A percentile compares a stretch with the other conserved stretches of the same genome.
phyloP scores from a whole-genome alignment of 2,797 vertebrate genomes.

The Tenualosa thibaudeaui region DNA sequence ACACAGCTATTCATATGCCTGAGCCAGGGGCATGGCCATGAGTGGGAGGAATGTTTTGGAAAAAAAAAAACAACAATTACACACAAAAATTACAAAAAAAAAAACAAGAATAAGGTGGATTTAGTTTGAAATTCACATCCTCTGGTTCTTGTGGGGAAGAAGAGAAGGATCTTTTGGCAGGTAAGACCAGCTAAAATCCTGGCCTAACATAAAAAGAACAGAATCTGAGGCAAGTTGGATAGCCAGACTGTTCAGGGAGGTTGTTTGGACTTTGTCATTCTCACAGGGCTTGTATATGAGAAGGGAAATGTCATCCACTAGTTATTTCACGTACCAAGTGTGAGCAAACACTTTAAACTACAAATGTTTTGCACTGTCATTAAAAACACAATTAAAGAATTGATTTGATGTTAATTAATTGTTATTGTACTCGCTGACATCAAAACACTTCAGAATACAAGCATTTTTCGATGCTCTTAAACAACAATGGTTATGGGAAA shows the following conservation, averaged over 20 bases:
- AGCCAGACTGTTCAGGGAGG: background rate
- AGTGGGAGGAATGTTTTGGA: slow-evolving; percentile 1
- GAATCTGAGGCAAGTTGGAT: background rate
- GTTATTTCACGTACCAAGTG: background rate
- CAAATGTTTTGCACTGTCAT: background rate
- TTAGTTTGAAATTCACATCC: background rate
- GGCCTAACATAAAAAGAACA: background rate
- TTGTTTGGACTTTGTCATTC: background rate
- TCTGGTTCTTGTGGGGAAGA: background rate
- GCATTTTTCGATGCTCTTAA: too few species aligned
- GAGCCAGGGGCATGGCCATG: background rate
- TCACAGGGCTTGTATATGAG: background rate
- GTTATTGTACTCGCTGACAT: background rate
- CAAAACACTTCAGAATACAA: background rate
- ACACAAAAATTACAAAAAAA: background rate
- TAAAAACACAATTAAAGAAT: slow-evolving; percentile 6
- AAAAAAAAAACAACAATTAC: background rate
- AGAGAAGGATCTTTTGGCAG: background rate
- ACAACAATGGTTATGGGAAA: too few species aligned
- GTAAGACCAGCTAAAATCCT: background rate
- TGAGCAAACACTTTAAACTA: background rate
- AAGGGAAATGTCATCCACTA: background rate
- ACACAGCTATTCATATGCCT: slow-evolving; percentile 3
- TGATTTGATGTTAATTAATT: slow-evolving; percentile 1
- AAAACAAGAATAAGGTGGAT: background rate